Base-by-base conservation (phyloP, 2,888 invertebrate species). In the Lamellibrachia columna region DNA sequence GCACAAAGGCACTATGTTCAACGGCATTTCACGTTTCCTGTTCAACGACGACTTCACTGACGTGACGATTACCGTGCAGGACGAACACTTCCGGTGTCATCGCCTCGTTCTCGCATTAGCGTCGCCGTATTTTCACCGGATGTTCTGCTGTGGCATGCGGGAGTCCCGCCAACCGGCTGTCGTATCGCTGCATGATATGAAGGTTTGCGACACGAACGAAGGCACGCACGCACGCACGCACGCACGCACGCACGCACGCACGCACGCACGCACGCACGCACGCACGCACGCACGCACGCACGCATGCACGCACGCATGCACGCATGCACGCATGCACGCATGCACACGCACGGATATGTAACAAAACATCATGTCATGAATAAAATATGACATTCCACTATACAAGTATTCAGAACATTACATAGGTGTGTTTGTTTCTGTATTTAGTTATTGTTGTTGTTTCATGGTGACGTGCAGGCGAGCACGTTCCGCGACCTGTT, bases 311-410 rank as follows among this genome's bases (percentile, higher is more conserved):
- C 40, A 40, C 40, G 40, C 40, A 40, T 1, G 40, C 40, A 40
- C 40, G 40, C 40, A 40, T 1, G 40, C 15, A 15, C 22, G 1
- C 28, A n/a, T 1, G 1, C 40, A n/a, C 22, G 1, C 22, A 40
- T 1, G 1, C 40, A 40, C 40, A 40, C 40, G 40, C 40, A 11
- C 40, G 40, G 40, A 40, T 91, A 40, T 15, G 15, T 91, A 28
- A 28, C 15, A 11, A 15, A 91, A 91, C 92, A 40, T 28, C 52
- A 28, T 93, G 93, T 91, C 91, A 15, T 7, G 91, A 92, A n/a
- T 92, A 91, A 53, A 75, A 75, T 90, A 92, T 93, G 92, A 9
- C 75, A 9, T 9, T 22, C 90, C 40, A 40, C 40, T 40, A 40
- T 40, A 40, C 40, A 40, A 40, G 40, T 40, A 40, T 40, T 40